phyloP scores from a whole-genome alignment of 92 coral and sea anemone genomes.

The Porites lobata region DNA sequence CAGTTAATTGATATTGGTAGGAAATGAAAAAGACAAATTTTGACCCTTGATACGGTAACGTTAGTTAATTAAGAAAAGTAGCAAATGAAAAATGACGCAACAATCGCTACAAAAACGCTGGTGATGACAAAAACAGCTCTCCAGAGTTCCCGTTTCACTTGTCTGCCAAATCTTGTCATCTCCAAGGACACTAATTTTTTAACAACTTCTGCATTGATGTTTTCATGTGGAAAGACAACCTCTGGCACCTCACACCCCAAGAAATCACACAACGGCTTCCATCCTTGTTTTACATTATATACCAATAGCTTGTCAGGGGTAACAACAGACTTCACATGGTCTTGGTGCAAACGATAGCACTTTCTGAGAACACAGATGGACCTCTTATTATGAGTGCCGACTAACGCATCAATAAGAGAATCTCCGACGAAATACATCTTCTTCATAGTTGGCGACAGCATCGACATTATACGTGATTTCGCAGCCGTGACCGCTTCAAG shows the following conservation, averaged over 20 bases:
- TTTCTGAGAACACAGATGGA: constrained; percentile 44
- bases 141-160: constrained; percentile 30
- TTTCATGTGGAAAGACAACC: constrained; percentile 56
- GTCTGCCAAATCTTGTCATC: constrained; percentile 18
- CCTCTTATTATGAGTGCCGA: constrained; percentile 33
- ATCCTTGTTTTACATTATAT: constrained; percentile 62
- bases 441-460: constrained; percentile 36
- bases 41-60: neutral
- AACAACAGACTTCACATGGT: constrained; percentile 57
- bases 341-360: constrained; percentile 62
- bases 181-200: neutral
- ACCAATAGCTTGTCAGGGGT: constrained; percentile 62
- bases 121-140: neutral
- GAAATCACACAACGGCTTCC: constrained; percentile 71
- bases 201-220: constrained; percentile 44
- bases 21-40: neutral
- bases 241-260: constrained; percentile 53
- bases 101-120: neutral
- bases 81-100: neutral
- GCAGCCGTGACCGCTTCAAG: neutral
- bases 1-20: too few relatives aligned
- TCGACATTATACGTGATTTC: neutral
- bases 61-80: neutral
- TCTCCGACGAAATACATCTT: neutral
- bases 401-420: neutral